Conservation (phyloP, 1,140 invertebrate genomes). For the Bombyx mandarina region DNA sequence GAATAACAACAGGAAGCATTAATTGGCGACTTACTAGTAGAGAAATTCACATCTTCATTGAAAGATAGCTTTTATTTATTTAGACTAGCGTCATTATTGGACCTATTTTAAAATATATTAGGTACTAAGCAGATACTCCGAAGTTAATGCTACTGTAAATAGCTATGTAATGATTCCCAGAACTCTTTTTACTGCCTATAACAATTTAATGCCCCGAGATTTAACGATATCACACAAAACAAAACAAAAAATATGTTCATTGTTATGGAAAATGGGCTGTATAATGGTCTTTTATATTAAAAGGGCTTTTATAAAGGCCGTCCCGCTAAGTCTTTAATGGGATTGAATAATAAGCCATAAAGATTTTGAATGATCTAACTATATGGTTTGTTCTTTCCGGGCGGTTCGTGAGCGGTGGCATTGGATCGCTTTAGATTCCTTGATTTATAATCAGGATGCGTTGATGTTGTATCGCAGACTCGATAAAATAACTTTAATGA, state of each 20-base stretch:
- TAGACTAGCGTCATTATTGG: no score
- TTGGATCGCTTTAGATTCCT: slow-evolving; percentile 30
- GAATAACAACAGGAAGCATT: no score
- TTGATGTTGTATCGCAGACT: slow-evolving; percentile 50
- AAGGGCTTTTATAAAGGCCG: slow-evolving; percentile 50
- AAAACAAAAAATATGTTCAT: slow-evolving; percentile 49
- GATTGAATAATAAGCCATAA: slow-evolving; percentile 64
- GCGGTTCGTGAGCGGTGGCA: slow-evolving; percentile 36
- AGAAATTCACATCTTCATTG: no score
- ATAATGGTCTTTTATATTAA: slow-evolving; percentile 59
- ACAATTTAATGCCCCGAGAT: slow-evolving; percentile 53
- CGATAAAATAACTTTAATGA: slow-evolving; percentile 67
- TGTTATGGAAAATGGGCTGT: slow-evolving; percentile 59
- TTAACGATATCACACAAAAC: slow-evolving; percentile 33
- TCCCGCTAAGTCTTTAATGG: slow-evolving; percentile 56
- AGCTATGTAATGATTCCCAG: no score
- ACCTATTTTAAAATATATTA: no score
- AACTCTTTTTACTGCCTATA: slow-evolving; percentile 30
- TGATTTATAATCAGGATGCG: slow-evolving; percentile 49
- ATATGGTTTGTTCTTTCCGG: slow-evolving; percentile 54
- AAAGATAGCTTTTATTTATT: no score
- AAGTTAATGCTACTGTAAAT: no score
- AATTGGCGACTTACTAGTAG: no score
- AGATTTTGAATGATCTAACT: slow-evolving; percentile 54
- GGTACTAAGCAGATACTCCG: no score